Evolutionary conservation across 1,140 invertebrate species (phyloP), one percentile per base, ranked within the genome.

Genomic region (Papilio dardanus): DNA sequence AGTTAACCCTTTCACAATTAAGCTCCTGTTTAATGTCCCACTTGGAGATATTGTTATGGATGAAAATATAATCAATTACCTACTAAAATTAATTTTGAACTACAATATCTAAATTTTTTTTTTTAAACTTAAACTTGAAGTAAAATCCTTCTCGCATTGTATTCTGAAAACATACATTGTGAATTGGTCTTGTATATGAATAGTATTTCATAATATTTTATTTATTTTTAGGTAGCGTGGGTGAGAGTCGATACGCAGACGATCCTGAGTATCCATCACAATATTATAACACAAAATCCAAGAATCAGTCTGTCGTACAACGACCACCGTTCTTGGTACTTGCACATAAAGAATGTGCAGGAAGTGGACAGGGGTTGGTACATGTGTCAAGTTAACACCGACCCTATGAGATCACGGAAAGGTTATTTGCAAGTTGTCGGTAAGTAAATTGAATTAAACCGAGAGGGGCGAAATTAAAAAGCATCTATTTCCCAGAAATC

Each of bases 231-330:
- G 97, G 96, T 98, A 78, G 98, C 98, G 74, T 98, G 97, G 97
- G 97, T 98, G 4, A 94, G 97, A 37, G 97, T 98, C 33, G 97
- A 98, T 85, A 98, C 98, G 1, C 97, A 98, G 91, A 98, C 98
- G 3, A 98, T 98, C 80, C 93, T 98, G 33, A 97, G 97, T 30
- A 98, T 98, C 82, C 97, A 98, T 86, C 96, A 97, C 88, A 96
- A 97, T 85, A 97, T 98, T 54, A 97, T 98, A 80, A 97, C 97
- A 2, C 96, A 98, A 89, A 98, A 98, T 91, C 96, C 96, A 5
- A 95, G 98, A 78, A 97, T 99, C 78, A 96, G 96, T 10, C 93
- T 98, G 54, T 96, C 97, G 21, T 97, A 97, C 92, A 98, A 97
- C 87, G 97, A 98, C 87, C 97, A 98, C 88, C 95, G 97, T 8